phyloP scores from a whole-genome alignment of 2,888 invertebrate genomes.

The Beris morrisii region DNA sequence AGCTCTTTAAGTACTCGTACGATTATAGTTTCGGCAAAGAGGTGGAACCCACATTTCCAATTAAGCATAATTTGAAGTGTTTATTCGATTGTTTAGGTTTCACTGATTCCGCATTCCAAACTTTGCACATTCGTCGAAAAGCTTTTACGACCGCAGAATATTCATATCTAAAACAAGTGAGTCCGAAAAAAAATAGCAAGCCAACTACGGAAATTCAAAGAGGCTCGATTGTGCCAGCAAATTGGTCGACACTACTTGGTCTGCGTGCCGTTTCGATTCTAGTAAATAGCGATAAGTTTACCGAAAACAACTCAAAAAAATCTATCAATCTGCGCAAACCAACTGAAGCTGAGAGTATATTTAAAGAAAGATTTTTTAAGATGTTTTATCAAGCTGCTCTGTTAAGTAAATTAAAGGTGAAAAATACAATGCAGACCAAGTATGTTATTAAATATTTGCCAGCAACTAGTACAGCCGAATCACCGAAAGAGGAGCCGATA shows the following conservation, averaged over 20 bases:
- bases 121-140: background rate
- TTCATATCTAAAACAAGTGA: background rate
- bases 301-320: background rate
- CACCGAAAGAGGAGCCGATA: too few relatives aligned
- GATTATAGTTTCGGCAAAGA: constrained; percentile 41
- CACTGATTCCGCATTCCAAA: too few relatives aligned
- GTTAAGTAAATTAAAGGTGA: constrained; percentile 47
- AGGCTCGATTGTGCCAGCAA: constrained; percentile 43
- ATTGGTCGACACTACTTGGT: constrained; percentile 49
- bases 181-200: background rate
- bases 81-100: constrained; percentile 11
- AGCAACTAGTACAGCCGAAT: too few relatives aligned
- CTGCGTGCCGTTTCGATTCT: constrained; percentile 46
- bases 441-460: background rate
- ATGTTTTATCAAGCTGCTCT: constrained; percentile 49
- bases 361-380: constrained; percentile 46
- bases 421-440: background rate
- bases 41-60: background rate
- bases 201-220: background rate
- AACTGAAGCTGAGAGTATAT: constrained; percentile 42
- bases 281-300: constrained; percentile 1
- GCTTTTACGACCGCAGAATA: background rate
- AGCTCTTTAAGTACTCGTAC: constrained; percentile 51
- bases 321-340: constrained; percentile 7
- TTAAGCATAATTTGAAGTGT: constrained; percentile 8